Percentiles rank a stretch among this genome's conserved stretches.
Evolutionary conservation across 2,888 invertebrate genomes (phyloP).

Genomic region (Polydesmus complanatus): DNA sequence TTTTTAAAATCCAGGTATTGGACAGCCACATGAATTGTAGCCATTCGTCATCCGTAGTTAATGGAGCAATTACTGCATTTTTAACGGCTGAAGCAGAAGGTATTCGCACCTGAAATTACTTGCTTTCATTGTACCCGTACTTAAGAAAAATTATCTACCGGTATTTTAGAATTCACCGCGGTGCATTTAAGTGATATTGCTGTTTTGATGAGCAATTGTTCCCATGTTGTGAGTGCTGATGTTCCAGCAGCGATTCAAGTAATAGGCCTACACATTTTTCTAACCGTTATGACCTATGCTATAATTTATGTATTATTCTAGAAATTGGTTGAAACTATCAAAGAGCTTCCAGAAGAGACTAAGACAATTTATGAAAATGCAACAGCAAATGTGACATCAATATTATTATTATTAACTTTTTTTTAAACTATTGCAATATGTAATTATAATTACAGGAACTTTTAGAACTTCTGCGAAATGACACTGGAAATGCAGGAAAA

Average conservation of each 20-base stretch:
- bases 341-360: background rate
- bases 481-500: background rate
- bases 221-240: background rate
- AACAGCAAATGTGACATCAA: no score
- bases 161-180: background rate
- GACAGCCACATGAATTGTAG: background rate
- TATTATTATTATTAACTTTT: background rate
- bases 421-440: background rate
- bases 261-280: no score
- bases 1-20: background rate
- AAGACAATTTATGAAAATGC: background rate
- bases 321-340: background rate
- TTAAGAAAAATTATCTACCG: background rate
- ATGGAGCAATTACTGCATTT: background rate
- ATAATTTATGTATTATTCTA: background rate
- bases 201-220: background rate
- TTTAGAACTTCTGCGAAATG: background rate
- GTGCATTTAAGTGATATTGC: background rate
- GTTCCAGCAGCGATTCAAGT: background rate
- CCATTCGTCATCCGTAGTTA: background rate
- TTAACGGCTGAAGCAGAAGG: background rate
- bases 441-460: background rate
- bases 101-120: no score
- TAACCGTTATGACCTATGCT: background rate
- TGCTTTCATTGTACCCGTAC: background rate